Evolutionary conservation across 1,140 invertebrate genomes (phyloP), one percentile per base, ranked within the genome.

Genomic region (Oedothorax gibbosus): DNA sequence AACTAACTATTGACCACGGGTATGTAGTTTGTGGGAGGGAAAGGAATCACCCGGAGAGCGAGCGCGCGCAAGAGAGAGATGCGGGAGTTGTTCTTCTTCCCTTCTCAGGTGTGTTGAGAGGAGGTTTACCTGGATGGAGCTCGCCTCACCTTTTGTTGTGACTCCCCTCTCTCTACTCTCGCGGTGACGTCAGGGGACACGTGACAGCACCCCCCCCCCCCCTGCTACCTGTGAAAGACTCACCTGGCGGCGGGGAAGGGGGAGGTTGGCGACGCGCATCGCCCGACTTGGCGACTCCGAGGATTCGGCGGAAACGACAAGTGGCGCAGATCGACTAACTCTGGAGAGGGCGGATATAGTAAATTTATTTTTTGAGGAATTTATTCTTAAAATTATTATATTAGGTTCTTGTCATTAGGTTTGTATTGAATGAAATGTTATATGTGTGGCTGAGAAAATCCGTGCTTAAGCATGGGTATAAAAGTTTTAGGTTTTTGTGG

Each of bases 81-180:
- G 35, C 66, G 53, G 81, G 75, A 66, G 81, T 75, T 54, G 49
- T 62, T 21, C 66, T 56, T 75, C 71, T 84, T 84, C 75, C 81
- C 81, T 84, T 69, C 71, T 64, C 81, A 72, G 66, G 51, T 84
- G 81, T 84, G 81, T 50, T 69, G 75, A 84, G 71, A 71, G 73
- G 73, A 75, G 75, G 81, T 84, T 84, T 71, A 75, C 76, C 81
- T 72, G 71, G 76, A 71, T 71, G 71, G 81, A 60, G 71, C 50
- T 8, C 49, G 65, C 78, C 62, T n/a, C 14, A 14, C 15, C 20
- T 72, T 35, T 35, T 69, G 20, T 60, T 56, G 57, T 69, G 10
- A 12, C 72, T 9, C 20, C 66, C 53, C 54, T 53, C 68, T 60
- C 50, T 50, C 75, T 15, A 15, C 15, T 15, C 20, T 62, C 57